Base-by-base conservation (phyloP, 2,113 vertebrate genomes). In the Agelaius tricolor region DNA sequence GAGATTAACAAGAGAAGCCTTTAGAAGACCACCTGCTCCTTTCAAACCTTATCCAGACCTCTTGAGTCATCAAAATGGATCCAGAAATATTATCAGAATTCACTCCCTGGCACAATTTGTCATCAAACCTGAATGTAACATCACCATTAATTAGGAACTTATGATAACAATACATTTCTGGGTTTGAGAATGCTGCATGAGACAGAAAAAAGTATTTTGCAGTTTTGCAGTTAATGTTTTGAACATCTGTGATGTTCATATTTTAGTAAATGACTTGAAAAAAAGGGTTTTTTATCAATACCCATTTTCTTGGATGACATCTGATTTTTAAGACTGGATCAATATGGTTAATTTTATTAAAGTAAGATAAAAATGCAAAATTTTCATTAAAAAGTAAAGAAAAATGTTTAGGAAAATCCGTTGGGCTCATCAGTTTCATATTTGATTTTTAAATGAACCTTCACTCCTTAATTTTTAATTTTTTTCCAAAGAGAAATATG, bases 31-130 rank as follows among this genome's bases (percentile, higher is more conserved):
- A 79, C 61, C 51, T 92, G 47, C 11, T 75, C 84, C 74, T 67
- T 90, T 74, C 47, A 58, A 90, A 86, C 66, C 52, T 86, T 81
- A 71, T 88, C 73, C 94, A 92, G 90, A 90, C 35, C 39, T 67
- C 55, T 78, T 51, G 88, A 97, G 79, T 81, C 83, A 95, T 84
- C 90, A 90, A 68, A 90, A 92, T 54, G 28, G 27, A 35, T 80
- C 82, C 0, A 2, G 86, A 88, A 94, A 83, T 89, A 43, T 62
- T 68, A 61, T 46, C n/a, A 75, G 51, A 88, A 69, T 33, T 43
- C 51, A 28, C 26, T 66, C 82, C 39, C 37, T 49, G 28, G 67
- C 17, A 15, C 37, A 86, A 57, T 90, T 81, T 86, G 43, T 57
- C 90, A 59, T 69, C 68, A 86, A 9, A 66, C 39, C 35, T 87